A percentile compares a stretch with the other conserved stretches of the same genome.
These are phyloP conservation scores for Sebastolobus altivelis DNA, from an alignment of 2,797 vertebrate species.

Conservation along the genomic window DNA sequence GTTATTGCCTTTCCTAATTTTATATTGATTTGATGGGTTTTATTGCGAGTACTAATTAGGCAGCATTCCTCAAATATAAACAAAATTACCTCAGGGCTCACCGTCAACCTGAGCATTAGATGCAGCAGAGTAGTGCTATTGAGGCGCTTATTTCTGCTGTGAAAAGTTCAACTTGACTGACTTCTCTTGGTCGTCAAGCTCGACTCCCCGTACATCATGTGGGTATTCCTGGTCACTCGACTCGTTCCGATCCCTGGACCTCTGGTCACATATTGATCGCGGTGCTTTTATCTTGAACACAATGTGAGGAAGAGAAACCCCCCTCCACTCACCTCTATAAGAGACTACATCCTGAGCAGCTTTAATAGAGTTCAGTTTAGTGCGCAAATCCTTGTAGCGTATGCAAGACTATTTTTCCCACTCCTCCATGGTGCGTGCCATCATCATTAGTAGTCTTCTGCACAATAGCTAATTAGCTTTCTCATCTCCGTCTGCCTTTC, in stretches of 20 bases:
- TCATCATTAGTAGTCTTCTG: conserved; percentile 78
- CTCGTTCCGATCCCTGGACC: conserved; percentile 21
- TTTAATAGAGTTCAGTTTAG: conserved; percentile 51
- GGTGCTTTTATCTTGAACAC: conserved; percentile 30
- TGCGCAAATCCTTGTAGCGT: conserved; percentile 45
- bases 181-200: conserved; percentile 16
- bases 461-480: conserved; percentile 83
- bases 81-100: conserved; percentile 28
- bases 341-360: conserved; percentile 39
- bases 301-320: conserved; percentile 10
- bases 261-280: conserved; percentile 58
- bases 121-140: background rate
- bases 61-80: conserved; percentile 28
- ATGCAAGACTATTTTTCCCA: conserved; percentile 51
- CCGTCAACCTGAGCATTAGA: background rate
- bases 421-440: conserved; percentile 59
- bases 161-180: conserved; percentile 34
- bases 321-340: background rate
- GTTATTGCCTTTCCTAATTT: conserved; percentile 20
- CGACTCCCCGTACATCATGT: background rate
- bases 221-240: conserved; percentile 34
- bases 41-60: conserved; percentile 33
- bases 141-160: background rate
- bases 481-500: conserved; percentile 79
- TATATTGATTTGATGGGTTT: conserved; percentile 42